Evolutionary conservation across 2,888 invertebrate genomes (phyloP).

Genomic region (Miltochrista miniata): DNA sequence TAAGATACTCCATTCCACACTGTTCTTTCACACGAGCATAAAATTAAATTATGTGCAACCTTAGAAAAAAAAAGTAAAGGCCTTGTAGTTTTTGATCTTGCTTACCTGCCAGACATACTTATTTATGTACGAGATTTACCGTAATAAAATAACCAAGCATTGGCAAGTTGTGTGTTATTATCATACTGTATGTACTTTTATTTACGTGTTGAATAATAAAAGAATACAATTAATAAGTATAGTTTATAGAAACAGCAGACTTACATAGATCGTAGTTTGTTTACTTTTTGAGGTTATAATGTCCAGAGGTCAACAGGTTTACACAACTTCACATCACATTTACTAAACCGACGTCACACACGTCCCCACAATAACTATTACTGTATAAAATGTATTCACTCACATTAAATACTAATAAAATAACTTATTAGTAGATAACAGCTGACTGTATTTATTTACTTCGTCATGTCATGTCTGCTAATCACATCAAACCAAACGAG

Average conservation of each 20-base stretch:
- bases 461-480: not conserved
- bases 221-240: slow-evolving; percentile 14
- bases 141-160: too few relatives aligned
- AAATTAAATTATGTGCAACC: too few relatives aligned
- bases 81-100: too few relatives aligned
- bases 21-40: too few relatives aligned
- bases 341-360: slow-evolving; percentile 11
- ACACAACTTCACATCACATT: slow-evolving; percentile 12
- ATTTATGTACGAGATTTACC: too few relatives aligned
- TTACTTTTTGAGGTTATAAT: slow-evolving; percentile 47
- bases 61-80: too few relatives aligned
- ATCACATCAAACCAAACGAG: too few relatives aligned
- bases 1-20: too few relatives aligned
- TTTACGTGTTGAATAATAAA: not conserved
- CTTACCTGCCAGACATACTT: too few relatives aligned
- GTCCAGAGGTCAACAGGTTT: slow-evolving; percentile 14
- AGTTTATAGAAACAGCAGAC: too few relatives aligned
- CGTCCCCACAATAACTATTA: slow-evolving; percentile 2
- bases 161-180: too few relatives aligned
- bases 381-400: slow-evolving; percentile 15
- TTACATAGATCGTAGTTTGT: slow-evolving; percentile 28
- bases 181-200: too few relatives aligned
- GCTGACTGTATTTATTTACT: slow-evolving; percentile 26
- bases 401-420: slow-evolving; percentile 23
- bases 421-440: slow-evolving; percentile 29